Evolutionary conservation across 2,113 vertebrate genomes (phyloP).

Genomic region (Heterotis niloticus): DNA sequence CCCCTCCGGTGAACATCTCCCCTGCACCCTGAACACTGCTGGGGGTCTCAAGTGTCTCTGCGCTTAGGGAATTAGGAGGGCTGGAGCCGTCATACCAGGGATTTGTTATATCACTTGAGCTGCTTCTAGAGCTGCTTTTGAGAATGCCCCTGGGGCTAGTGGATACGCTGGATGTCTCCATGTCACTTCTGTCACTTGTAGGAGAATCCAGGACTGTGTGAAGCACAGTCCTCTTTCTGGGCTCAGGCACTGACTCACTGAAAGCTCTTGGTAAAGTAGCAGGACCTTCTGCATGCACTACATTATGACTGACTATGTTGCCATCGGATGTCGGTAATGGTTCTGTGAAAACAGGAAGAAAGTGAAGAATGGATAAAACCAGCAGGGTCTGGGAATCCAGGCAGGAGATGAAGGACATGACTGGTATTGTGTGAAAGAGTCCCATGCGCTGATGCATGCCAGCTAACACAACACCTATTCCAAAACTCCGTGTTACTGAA

Average conservation of each 20-base stretch:
- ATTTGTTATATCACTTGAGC: slow-evolving; percentile 69
- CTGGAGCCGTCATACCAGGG: slow-evolving; percentile 50
- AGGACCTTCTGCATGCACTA: slow-evolving; percentile 39
- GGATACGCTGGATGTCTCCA: slow-evolving; percentile 38
- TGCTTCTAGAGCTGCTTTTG: slow-evolving; percentile 66
- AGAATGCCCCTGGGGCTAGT: slow-evolving; percentile 62
- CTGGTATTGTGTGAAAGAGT: too few species aligned
- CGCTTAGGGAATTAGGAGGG: slow-evolving; percentile 42
- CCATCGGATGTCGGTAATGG: slow-evolving; percentile 48
- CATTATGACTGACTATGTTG: slow-evolving; percentile 38
- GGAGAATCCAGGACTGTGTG: slow-evolving; percentile 40
- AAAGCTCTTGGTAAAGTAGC: slow-evolving; percentile 29
- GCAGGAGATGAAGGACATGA: too few species aligned
- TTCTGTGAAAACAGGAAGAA: slow-evolving; percentile 60
- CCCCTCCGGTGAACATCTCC: slow-evolving; percentile 30
- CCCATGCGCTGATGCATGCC: too few species aligned
- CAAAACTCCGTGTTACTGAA: too few species aligned
- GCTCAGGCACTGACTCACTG: slow-evolving; percentile 48
- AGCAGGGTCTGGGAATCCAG: too few species aligned
- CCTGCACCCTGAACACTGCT: slow-evolving; percentile 58
- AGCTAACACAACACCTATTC: too few species aligned
- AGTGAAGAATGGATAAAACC: not conserved
- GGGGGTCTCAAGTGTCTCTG: slow-evolving; percentile 46
- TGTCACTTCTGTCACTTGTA: slow-evolving; percentile 25
- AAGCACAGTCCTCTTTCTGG: slow-evolving; percentile 62